A percentile compares a stretch with the other conserved stretches of the same genome.
Evolutionary conservation across 1,140 invertebrate species (phyloP).

Genomic region (Drosophila parabipectinata): DNA sequence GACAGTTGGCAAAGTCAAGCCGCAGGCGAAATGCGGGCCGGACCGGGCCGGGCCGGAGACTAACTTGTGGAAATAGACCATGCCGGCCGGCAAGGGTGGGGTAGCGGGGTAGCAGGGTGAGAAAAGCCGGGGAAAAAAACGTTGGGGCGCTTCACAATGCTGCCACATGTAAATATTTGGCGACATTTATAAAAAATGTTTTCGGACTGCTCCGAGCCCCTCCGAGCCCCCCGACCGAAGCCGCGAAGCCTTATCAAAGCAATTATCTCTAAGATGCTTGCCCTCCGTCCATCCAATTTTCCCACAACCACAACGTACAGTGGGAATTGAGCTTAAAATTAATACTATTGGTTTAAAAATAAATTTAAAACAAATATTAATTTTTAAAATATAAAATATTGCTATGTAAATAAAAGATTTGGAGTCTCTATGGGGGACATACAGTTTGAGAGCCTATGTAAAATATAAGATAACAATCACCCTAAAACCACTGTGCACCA

Average conservation of each 20-base stretch:
- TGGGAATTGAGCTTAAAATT: background rate
- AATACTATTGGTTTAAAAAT: background rate
- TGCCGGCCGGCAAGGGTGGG: conserved; percentile 6
- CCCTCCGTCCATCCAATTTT: conserved; percentile 4
- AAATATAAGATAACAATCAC: background rate
- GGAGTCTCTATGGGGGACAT: background rate
- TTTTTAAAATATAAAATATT: no score
- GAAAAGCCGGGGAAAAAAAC: conserved; percentile 14
- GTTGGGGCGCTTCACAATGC: conserved; percentile 53
- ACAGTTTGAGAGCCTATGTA: background rate
- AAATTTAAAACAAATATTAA: no score
- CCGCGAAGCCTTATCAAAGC: conserved; percentile 71
- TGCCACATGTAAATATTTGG: conserved; percentile 82
- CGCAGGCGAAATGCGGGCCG: conserved; percentile 69
- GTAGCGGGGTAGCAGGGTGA: background rate
- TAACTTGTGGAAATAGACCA: conserved; percentile 24
- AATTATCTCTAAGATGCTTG: conserved; percentile 75
- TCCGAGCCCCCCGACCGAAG: no score
- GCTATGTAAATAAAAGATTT: background rate
- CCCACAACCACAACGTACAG: conserved; percentile 7
- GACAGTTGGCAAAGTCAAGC: conserved; percentile 71
- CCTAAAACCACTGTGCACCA: conserved; percentile 5
- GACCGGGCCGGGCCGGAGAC: background rate
- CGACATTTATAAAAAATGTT: conserved; percentile 72
- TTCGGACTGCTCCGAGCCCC: conserved; percentile 16